Evolutionary conservation across 2,797 vertebrate genomes (phyloP).

Genomic region (Geotrypetes seraphini): DNA sequence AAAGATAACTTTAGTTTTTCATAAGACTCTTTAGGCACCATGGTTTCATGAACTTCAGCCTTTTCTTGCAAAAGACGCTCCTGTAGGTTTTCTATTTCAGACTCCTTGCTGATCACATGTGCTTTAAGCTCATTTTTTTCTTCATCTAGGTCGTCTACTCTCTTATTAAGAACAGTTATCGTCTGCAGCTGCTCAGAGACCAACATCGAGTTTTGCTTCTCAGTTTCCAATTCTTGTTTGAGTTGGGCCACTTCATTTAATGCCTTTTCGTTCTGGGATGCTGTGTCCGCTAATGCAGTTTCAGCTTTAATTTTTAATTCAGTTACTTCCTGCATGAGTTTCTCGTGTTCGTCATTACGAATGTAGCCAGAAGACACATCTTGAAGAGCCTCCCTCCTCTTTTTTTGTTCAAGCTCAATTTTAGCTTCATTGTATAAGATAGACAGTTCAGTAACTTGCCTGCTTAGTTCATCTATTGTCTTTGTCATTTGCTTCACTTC

Average conservation of each 20-base stretch:
- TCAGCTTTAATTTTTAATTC: constrained; percentile 68
- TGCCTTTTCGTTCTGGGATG: constrained; percentile 53
- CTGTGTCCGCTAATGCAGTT: constrained; percentile 51
- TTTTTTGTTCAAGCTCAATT: constrained; percentile 64
- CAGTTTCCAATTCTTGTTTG: constrained; percentile 63
- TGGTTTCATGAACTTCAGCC: constrained; percentile 50
- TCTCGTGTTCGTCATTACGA: constrained; percentile 61
- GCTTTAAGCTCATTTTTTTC: constrained; percentile 58
- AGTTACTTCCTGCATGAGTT: constrained; percentile 47
- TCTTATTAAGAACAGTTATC: constrained; percentile 66
- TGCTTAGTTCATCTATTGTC: constrained; percentile 73
- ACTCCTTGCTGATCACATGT: constrained; percentile 60
- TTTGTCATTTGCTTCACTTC: constrained; percentile 68
- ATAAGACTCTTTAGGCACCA: constrained; percentile 58
- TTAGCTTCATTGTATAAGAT: constrained; percentile 82
- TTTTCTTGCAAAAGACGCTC: constrained; percentile 63
- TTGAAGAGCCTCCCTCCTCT: constrained; percentile 45
- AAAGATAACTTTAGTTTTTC: constrained; percentile 62
- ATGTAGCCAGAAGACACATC: constrained; percentile 38
- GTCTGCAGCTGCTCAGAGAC: constrained; percentile 77
- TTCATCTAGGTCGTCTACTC: constrained; percentile 71
- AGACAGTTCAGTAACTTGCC: constrained; percentile 76
- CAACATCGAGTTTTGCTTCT: constrained; percentile 67
- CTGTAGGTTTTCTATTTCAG: constrained; percentile 67
- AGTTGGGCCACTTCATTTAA: constrained; percentile 62